A percentile compares a stretch with the other conserved stretches of the same genome.
phyloP scores from a whole-genome alignment of 2,888 invertebrate species.

The Halictus quadricinctus region DNA sequence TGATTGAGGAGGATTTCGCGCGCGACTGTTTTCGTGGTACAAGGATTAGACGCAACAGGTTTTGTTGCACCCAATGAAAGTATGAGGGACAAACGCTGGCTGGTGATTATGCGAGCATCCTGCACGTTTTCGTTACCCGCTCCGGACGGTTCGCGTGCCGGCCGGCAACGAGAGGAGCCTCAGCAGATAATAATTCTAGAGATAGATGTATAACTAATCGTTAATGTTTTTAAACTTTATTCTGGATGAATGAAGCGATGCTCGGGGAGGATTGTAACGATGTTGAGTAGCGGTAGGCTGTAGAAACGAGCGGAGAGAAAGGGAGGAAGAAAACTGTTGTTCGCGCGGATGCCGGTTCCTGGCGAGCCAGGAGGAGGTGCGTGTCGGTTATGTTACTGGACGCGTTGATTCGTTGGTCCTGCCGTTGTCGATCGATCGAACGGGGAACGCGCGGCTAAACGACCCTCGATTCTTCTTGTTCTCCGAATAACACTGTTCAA shows the following conservation, averaged over 20 bases:
- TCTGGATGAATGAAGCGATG: constrained; percentile 57
- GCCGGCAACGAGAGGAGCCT: constrained; percentile 46
- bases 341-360: constrained; percentile 5
- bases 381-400: constrained; percentile 3
- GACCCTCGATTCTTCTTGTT: constrained; percentile 34
- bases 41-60: neutral
- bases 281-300: neutral
- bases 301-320: neutral
- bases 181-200: constrained; percentile 68
- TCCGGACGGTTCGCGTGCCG: constrained; percentile 52
- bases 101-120: neutral
- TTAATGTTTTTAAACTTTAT: constrained; percentile 81
- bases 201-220: constrained; percentile 74
- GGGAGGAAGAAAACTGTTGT: neutral
- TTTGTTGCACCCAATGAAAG: neutral
- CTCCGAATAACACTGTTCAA: constrained; percentile 5
- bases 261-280: constrained; percentile 42
- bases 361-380: constrained; percentile 1
- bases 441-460: constrained; percentile 34
- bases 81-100: neutral
- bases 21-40: too few relatives aligned
- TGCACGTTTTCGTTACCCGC: constrained; percentile 12
- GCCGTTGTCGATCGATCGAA: constrained; percentile 16
- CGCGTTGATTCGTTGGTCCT: constrained; percentile 6
- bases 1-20: neutral